Percentiles rank a stretch among this genome's conserved stretches.
Conservation (phyloP, 2,888 invertebrate genomes). For the Dendrolimus houi region DNA sequence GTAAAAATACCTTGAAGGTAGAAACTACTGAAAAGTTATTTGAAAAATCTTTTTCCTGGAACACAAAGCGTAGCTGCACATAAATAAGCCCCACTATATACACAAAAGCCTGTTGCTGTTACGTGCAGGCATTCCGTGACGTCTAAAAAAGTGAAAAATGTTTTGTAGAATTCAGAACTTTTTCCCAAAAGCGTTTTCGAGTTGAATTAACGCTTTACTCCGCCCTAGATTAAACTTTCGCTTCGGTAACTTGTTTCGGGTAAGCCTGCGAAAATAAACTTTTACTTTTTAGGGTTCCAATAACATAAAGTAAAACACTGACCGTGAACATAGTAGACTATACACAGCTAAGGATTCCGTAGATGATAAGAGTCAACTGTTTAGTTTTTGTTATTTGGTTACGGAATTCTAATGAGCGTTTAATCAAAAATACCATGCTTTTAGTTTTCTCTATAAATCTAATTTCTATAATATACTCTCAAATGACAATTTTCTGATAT, state of each 20-base stretch:
- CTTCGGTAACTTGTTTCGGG: background rate
- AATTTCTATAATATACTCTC: no score
- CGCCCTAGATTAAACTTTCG: background rate
- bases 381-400: no score
- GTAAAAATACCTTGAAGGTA: background rate
- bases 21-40: background rate
- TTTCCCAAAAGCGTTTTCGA: background rate
- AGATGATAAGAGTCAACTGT: no score
- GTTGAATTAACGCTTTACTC: background rate
- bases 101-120: background rate
- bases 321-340: no score
- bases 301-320: no score
- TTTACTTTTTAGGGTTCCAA: background rate
- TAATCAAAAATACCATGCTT: no score
- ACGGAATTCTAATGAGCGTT: no score
- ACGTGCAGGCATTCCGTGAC: background rate
- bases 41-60: background rate
- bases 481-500: no score
- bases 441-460: no score
- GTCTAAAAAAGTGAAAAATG: slow-evolving; percentile 10
- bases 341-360: no score
- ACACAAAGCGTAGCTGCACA: background rate
- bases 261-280: background rate
- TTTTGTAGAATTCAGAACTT: background rate
- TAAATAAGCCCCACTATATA: background rate